Base-by-base conservation (phyloP, 2,888 invertebrate species). In the Pristionchus entomophagus region DNA sequence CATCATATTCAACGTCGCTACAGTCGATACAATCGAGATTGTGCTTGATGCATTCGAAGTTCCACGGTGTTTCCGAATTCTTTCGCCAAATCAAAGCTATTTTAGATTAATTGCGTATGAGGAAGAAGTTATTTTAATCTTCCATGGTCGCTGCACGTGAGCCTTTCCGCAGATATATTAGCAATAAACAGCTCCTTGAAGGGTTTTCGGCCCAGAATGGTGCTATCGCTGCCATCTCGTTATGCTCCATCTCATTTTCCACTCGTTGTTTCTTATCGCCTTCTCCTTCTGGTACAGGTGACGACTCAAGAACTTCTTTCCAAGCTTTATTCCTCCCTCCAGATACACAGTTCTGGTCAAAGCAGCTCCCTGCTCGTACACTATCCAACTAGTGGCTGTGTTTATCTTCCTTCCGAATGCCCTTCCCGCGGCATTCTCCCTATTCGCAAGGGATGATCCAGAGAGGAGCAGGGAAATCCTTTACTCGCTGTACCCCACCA, bases 211-310 rank as follows among this genome's bases (percentile, higher is more conserved):
- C 0, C n/a, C 73, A 2, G 41, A 41, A 14, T 22, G 38, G 1
- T 73, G 73, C 41, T 73, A n/a, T 41, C 73, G 73, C 5, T 38
- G 38, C 12, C 73, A 73, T 41, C 73, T 73, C 26, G 41, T 73
- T 3, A 73, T 73, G 73, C 41, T 73, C n/a, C 73, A 73, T n/a
- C 73, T 73, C 41, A 73, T 73, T 8, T 73, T 41, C 26, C 41
- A 41, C 41, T 73, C 73, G n/a, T n/a, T 73, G 3, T 73, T 41
- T n/a, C 41, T 73, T n/a, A 73, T 73, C n/a, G 38, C 73, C 4
- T 73, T 41, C 73, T 73, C 73, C 2, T 73, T 73, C 26, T 73
- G 73, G 73, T 73, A 73, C 26, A 38, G 73, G 73, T 73, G n/a
- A 56, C 56, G n/a, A n/a, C 17, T 56, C n/a, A 56, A 17, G n/a